Evolutionary conservation across 2,797 vertebrate genomes (phyloP), one percentile per base, ranked within the genome.

Genomic region (Clarias fuscus): DNA sequence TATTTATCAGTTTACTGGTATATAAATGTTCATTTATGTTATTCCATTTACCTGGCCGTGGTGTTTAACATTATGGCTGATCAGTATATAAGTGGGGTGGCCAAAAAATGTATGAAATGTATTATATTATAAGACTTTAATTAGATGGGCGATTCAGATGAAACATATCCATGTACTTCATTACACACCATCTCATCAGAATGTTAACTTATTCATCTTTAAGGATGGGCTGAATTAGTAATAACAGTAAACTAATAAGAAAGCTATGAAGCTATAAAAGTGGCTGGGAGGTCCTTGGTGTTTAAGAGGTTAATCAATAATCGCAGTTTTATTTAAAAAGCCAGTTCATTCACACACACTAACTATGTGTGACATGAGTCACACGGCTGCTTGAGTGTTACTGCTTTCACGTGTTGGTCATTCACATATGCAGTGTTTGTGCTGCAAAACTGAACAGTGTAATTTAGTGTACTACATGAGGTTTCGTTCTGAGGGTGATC

Each of bases 401-500:
- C 59, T 80, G 59, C 77, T 80, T 64, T 15, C 79, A 67, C 8
- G 7, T 82, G 79, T 83, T 70, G 62, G 24, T 17, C 81, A 83
- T 83, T 83, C 43, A 71, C 48, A 83, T 83, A 70, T 71, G 33
- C 81, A 83, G 37, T n/a, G 37, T 73, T 75, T 27, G 58, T 62
- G 7, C 22, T 84, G 70, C n/a, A 84, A 11, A 58, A 82, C 62
- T 56, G 64, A 56, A 67, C 62, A 53, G 65, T 82, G 81, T 33
- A 27, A 37, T 83, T 11, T 83, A 56, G 30, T 14, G 15, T 83
- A 83, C 27, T 71, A 59, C 81, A 59, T 83, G 48, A 71, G 43
- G 53, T 33, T 83, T 70, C 53, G n/a, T 24, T 6, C 43, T 71
- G 27, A 24, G 37, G 10, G n/a, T 17, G 40, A 82, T 81, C 78